phyloP scores from a whole-genome alignment of 1,140 invertebrate species.

The Ridgeia piscesae region DNA sequence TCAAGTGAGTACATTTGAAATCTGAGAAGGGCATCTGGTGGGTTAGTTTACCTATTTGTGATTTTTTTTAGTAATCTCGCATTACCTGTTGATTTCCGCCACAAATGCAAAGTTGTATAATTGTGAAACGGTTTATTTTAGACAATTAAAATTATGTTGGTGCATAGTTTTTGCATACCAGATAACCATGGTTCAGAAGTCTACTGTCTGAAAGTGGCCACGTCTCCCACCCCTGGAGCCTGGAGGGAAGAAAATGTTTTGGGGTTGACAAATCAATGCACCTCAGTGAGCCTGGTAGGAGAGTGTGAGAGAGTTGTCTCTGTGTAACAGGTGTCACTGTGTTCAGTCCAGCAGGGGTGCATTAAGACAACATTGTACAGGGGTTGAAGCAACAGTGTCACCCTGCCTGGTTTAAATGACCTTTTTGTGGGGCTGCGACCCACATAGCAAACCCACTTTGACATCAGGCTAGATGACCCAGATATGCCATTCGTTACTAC shows the following conservation, averaged over 20 bases:
- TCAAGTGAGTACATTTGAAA: neutral
- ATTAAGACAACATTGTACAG: neutral
- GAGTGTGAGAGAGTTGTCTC: neutral
- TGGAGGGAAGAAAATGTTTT: neutral
- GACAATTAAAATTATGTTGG: neutral
- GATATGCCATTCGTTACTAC: neutral
- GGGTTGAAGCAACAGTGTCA: neutral
- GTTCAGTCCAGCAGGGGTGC: neutral
- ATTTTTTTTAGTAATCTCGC: too few species aligned
- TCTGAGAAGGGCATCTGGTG: neutral
- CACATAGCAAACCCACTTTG: neutral
- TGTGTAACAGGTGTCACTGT: neutral
- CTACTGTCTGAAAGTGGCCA: neutral
- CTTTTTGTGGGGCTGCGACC: neutral
- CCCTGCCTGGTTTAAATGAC: neutral
- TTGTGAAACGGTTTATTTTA: neutral
- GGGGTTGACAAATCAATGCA: neutral
- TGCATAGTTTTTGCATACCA: neutral
- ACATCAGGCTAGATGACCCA: neutral
- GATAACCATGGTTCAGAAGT: neutral
- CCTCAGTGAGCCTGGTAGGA: neutral
- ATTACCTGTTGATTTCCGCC: neutral
- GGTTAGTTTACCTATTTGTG: neutral
- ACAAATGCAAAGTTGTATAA: neutral
- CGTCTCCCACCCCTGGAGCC: neutral